These are phyloP conservation scores for Eulemur coronatus DNA, from an alignment of 2,797 vertebrate species.

Conservation along the genomic window DNA sequence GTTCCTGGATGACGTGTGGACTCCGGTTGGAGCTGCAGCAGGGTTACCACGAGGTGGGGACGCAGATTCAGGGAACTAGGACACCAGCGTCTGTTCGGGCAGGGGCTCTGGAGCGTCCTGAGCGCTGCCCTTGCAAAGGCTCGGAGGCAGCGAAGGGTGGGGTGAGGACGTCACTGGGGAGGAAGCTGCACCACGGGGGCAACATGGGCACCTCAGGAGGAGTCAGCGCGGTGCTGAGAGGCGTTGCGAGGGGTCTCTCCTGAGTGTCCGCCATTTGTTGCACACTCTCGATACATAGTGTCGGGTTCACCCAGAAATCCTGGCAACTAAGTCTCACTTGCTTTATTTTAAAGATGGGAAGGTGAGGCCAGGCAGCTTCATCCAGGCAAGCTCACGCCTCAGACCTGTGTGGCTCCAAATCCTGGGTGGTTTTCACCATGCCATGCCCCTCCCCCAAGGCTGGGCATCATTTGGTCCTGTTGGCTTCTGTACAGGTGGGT, in stretches of 20 bases:
- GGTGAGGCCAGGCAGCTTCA: not conserved
- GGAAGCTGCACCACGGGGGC: fast-evolving
- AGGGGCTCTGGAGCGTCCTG: fast-evolving
- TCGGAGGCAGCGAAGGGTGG: fast-evolving
- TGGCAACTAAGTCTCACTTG: too few relatives aligned
- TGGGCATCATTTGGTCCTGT: not conserved
- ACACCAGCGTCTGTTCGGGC: fast-evolving
- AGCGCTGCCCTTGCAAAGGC: not conserved
- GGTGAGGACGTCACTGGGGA: fast-evolving
- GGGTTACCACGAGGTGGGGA: fast-evolving
- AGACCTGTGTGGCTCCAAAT: not conserved
- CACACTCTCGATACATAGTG: fast-evolving
- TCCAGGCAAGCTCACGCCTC: not conserved
- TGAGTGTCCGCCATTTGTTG: fast-evolving
- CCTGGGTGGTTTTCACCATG: fast-evolving
- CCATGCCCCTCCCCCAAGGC: fast-evolving
- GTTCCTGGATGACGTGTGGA: fast-evolving
- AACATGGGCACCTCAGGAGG: fast-evolving
- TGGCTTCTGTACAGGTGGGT: not conserved
- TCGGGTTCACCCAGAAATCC: fast-evolving
- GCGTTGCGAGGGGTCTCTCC: fast-evolving
- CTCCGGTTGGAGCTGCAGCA: too few relatives aligned
- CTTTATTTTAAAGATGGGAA: not conserved
- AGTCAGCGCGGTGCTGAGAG: fast-evolving
- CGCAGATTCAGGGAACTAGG: fast-evolving